Evolutionary conservation across 1,140 invertebrate species (phyloP).

Genomic region (Physella acuta): DNA sequence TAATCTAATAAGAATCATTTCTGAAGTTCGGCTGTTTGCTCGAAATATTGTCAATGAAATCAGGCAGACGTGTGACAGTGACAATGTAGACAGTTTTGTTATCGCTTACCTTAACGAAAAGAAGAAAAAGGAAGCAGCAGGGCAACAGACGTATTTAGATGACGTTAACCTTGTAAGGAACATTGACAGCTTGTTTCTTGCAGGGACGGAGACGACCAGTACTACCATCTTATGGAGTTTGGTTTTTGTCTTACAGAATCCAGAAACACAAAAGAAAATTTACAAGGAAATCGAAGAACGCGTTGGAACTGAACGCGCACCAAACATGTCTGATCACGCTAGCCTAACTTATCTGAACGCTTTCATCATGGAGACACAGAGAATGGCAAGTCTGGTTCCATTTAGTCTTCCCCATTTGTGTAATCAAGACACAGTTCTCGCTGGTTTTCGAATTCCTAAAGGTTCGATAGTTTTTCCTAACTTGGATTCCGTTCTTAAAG

Average conservation of each 20-base stretch:
- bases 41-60: background rate
- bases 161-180: background rate
- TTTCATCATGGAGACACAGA: constrained; percentile 28
- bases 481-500: constrained; percentile 42
- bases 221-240: constrained; percentile 5
- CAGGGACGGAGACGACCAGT: constrained; percentile 6
- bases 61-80: constrained; percentile 10
- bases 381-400: constrained; percentile 39
- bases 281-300: constrained; percentile 1
- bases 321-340: constrained; percentile 17
- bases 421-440: constrained; percentile 34
- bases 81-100: constrained; percentile 30
- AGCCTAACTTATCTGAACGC: constrained; percentile 15
- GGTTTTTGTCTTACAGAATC: background rate
- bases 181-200: background rate
- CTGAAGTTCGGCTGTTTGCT: constrained; percentile 10
- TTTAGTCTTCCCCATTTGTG: constrained; percentile 48
- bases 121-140: constrained; percentile 13
- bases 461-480: constrained; percentile 46
- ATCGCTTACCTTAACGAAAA: constrained; percentile 34
- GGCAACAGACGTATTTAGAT: background rate
- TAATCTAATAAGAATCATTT: constrained; percentile 21
- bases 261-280: constrained; percentile 4
- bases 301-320: constrained; percentile 14
- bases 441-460: constrained; percentile 48